phyloP scores from a whole-genome alignment of 2,888 invertebrate species.

The Cephalotes varians region DNA sequence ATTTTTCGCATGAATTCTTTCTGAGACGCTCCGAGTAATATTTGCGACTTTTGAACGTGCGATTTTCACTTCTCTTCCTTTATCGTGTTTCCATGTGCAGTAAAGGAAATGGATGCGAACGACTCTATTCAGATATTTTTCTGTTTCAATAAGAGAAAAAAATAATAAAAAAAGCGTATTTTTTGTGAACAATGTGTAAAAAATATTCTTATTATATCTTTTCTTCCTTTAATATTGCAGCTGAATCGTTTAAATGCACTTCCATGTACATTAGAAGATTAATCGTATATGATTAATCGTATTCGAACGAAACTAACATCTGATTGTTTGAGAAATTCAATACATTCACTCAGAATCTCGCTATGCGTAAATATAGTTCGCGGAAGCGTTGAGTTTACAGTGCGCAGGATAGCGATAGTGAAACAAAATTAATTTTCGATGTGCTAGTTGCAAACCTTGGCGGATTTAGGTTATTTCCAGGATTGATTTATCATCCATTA shows the following conservation, averaged over 20 bases:
- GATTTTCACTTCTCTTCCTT: conserved; percentile 42
- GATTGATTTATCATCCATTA: conserved; percentile 54
- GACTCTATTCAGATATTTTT: conserved; percentile 28
- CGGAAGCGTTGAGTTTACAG: conserved; percentile 12
- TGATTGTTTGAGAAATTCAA: conserved; percentile 50
- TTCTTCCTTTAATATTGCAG: background rate
- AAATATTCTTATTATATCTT: background rate
- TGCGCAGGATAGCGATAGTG: background rate
- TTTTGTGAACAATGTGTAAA: background rate
- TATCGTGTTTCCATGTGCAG: background rate
- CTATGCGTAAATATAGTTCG: conserved; percentile 30
- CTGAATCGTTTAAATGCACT: background rate
- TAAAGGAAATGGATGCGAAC: conserved; percentile 28
- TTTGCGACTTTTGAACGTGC: conserved; percentile 40
- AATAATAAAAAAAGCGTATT: background rate
- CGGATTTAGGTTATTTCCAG: conserved; percentile 32
- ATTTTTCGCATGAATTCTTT: conserved; percentile 47
- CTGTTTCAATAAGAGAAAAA: background rate
- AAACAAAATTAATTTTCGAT: conserved; percentile 42
- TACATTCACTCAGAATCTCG: conserved; percentile 32
- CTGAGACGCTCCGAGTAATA: conserved; percentile 37
- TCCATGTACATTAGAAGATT: conserved; percentile 38
- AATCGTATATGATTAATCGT: conserved; percentile 11
- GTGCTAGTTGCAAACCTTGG: conserved; percentile 10
- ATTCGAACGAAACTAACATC: conserved; percentile 25